These are phyloP conservation scores for Orussus abietinus DNA, from an alignment of 1,140 invertebrate species.

Conservation along the genomic window DNA sequence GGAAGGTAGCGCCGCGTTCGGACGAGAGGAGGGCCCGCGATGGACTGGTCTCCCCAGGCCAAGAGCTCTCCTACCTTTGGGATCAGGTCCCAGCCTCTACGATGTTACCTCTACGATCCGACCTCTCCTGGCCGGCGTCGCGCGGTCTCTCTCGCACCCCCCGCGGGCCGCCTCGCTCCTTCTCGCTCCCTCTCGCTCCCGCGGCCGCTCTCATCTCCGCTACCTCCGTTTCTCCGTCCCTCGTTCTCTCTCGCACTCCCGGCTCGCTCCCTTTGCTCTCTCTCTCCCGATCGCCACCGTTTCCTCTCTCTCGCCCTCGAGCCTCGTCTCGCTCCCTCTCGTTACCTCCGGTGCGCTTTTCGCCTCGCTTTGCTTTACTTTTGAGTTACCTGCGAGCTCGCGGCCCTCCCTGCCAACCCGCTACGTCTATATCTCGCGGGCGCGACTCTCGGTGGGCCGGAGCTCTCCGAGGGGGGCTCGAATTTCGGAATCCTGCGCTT, in stretches of 20 bases:
- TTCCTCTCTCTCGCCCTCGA: conserved; percentile 4
- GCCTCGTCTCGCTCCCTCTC: conserved; percentile 2
- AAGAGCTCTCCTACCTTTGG: conserved; percentile 46
- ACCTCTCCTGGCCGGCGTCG: conserved; percentile 29
- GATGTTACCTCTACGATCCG: conserved; percentile 47
- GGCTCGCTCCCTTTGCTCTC: conserved; percentile 7
- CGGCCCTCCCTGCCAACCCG: no score
- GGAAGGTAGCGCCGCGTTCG: conserved; percentile 44
- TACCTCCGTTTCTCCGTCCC: conserved; percentile 7
- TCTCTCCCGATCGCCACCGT: conserved; percentile 3
- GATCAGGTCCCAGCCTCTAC: conserved; percentile 50
- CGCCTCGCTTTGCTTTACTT: conserved; percentile 1
- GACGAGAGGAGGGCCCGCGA: conserved; percentile 50
- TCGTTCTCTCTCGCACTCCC: conserved; percentile 20
- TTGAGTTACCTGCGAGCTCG: conserved; percentile 1
- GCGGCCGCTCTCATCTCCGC: conserved; percentile 17
- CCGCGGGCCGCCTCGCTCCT: conserved; percentile 18
- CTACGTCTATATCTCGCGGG: no score
- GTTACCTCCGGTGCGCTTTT: conserved; percentile 2
- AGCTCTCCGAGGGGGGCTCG: no score
- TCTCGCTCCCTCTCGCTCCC: conserved; percentile 15
- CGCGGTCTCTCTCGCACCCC: conserved; percentile 21
- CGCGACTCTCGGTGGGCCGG: no score
- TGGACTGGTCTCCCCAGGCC: conserved; percentile 48
- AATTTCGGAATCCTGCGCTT: no score